Evolutionary conservation across 2,113 vertebrate genomes (phyloP).

Genomic region (Sprattus sprattus): DNA sequence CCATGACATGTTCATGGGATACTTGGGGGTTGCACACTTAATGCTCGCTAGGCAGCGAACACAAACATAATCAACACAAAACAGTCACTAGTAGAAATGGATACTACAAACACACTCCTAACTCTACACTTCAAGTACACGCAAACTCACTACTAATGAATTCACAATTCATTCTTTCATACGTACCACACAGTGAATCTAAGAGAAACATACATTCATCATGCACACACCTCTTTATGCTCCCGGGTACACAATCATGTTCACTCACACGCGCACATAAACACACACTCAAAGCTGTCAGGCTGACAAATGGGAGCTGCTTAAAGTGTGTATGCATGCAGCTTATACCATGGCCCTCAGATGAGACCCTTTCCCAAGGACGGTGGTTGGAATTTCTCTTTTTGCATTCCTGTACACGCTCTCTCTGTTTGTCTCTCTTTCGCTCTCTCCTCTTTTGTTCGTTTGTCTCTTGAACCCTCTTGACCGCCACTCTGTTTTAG

Average conservation of each 20-base stretch:
- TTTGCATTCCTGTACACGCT: not conserved
- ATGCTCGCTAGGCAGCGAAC: not conserved
- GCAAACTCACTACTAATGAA: not conserved
- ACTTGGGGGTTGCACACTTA: no score
- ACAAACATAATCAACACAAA: not conserved
- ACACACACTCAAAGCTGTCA: slow-evolving; percentile 1
- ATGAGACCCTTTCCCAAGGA: not conserved
- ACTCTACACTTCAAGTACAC: not conserved
- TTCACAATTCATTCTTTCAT: not conserved
- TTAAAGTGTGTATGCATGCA: not conserved
- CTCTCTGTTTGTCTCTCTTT: not conserved
- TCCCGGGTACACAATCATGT: not conserved
- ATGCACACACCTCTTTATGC: not conserved
- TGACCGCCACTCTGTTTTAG: not conserved
- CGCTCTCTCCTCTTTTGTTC: not conserved
- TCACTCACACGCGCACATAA: not conserved
- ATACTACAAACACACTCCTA: not conserved
- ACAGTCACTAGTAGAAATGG: not conserved
- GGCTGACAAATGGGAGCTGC: not conserved
- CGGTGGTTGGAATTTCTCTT: not conserved
- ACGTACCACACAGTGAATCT: not conserved
- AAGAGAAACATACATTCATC: not conserved
- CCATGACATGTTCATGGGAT: no score
- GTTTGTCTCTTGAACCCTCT: not conserved
- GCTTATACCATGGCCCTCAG: not conserved